phyloP scores from a whole-genome alignment of 2,888 invertebrate genomes.

The Chaetoderma sp. region DNA sequence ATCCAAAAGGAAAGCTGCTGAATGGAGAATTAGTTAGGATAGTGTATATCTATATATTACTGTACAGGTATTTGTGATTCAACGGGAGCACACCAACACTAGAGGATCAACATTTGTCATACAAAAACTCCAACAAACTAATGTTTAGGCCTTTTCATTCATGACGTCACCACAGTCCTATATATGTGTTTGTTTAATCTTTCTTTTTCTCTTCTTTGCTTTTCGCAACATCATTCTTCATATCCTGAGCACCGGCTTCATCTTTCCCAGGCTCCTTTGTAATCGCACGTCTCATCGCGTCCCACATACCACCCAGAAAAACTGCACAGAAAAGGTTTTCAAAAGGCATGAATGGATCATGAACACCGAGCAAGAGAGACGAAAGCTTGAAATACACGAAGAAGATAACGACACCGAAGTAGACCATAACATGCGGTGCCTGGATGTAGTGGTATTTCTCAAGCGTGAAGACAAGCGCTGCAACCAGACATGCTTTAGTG shows the following conservation, averaged over 20 bases:
- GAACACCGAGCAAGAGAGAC: constrained; percentile 94
- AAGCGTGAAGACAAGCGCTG: constrained; percentile 94
- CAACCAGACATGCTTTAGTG: constrained; percentile 95
- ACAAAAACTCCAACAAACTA: too few species aligned
- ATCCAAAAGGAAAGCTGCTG: too few species aligned
- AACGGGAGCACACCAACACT: too few species aligned
- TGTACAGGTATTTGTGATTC: too few species aligned
- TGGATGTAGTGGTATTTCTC: constrained; percentile 97
- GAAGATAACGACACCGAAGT: constrained; percentile 97
- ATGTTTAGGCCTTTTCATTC: too few species aligned
- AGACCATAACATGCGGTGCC: constrained; percentile 95
- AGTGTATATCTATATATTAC: too few species aligned
- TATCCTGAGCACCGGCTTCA: constrained; percentile 43
- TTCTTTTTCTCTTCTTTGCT: constrained; percentile 63
- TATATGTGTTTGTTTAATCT: too few species aligned
- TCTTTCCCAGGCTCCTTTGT: constrained; percentile 71
- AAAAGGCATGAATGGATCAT: constrained; percentile 98
- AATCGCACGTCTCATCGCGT: constrained; percentile 90
- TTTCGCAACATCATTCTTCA: constrained; percentile 51
- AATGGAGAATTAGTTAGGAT: too few species aligned
- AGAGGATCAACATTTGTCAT: too few species aligned
- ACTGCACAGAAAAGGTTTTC: constrained; percentile 96
- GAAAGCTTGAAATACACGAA: constrained; percentile 97
- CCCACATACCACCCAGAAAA: constrained; percentile 95
- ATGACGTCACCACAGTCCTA: too few species aligned